Conservation (phyloP, 2,888 invertebrate species). For the Scaptomyza flava region DNA sequence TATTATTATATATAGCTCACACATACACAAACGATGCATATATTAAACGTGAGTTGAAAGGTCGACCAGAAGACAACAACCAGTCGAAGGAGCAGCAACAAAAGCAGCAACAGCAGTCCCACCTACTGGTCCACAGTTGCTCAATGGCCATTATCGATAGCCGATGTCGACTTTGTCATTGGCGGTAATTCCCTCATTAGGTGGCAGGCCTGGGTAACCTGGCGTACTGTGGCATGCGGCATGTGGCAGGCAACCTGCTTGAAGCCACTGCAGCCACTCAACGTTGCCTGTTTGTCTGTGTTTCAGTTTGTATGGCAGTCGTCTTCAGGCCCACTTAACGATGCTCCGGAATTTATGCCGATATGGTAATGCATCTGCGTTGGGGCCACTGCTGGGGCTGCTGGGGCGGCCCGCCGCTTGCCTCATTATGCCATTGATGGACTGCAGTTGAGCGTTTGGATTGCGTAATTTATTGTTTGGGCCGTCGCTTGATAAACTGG, state of each 20-base stretch:
- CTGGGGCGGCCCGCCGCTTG: slow-evolving; percentile 58
- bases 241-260: slow-evolving; percentile 47
- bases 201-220: slow-evolving; percentile 56
- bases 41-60: slow-evolving; percentile 31
- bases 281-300: slow-evolving; percentile 49
- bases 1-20: too few relatives aligned
- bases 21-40: too few relatives aligned
- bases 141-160: slow-evolving; percentile 56
- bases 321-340: slow-evolving; percentile 76
- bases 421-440: slow-evolving; percentile 81
- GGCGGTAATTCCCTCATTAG: slow-evolving; percentile 83
- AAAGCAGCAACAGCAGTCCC: slow-evolving; percentile 4
- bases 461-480: slow-evolving; percentile 83
- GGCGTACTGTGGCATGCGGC: slow-evolving; percentile 55
- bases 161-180: slow-evolving; percentile 59
- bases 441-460: slow-evolving; percentile 82
- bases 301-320: slow-evolving; percentile 62
- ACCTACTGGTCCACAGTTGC: slow-evolving; percentile 28
- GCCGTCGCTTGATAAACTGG: slow-evolving; percentile 78
- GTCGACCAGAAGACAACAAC: slow-evolving; percentile 8
- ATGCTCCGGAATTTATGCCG: slow-evolving; percentile 83
- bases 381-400: slow-evolving; percentile 52
- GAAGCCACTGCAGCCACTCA: slow-evolving; percentile 32
- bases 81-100: neutral
- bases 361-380: slow-evolving; percentile 79